Conservation (phyloP, 2,113 vertebrate genomes). For the Heterochromis multidens region DNA sequence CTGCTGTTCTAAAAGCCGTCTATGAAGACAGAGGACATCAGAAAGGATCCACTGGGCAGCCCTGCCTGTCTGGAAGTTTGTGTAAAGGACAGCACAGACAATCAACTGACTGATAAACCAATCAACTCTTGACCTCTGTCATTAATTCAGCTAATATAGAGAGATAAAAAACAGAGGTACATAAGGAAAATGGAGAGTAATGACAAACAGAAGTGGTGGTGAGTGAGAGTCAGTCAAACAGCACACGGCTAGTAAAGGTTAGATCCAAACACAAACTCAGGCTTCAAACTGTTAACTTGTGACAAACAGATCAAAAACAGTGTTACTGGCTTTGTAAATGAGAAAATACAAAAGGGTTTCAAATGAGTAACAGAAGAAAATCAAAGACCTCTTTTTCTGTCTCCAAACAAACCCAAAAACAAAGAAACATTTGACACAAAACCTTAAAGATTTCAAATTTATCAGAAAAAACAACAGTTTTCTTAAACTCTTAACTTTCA, state of each 20-base stretch:
- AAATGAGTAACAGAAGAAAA: background rate
- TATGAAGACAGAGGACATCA: background rate
- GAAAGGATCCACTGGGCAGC: background rate
- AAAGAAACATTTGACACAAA: background rate
- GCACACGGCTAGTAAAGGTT: background rate
- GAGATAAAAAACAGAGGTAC: background rate
- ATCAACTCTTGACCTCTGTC: background rate
- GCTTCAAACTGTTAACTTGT: background rate
- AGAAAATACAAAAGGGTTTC: background rate
- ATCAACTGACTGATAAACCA: background rate
- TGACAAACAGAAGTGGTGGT: background rate
- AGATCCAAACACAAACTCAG: background rate
- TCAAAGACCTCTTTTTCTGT: background rate
- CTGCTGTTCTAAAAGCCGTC: background rate
- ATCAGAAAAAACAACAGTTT: background rate
- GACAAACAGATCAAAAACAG: background rate
- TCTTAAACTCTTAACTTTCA: background rate
- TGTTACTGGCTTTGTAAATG: background rate
- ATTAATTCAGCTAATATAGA: background rate
- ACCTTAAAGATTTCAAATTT: background rate
- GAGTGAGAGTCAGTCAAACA: slow-evolving; percentile 2
- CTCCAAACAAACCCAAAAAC: background rate
- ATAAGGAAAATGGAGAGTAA: background rate
- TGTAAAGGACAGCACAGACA: background rate
- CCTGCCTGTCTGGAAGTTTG: too few relatives aligned